Conservation (phyloP, 2,113 vertebrate genomes). For the Microcebus ravelobensis region DNA sequence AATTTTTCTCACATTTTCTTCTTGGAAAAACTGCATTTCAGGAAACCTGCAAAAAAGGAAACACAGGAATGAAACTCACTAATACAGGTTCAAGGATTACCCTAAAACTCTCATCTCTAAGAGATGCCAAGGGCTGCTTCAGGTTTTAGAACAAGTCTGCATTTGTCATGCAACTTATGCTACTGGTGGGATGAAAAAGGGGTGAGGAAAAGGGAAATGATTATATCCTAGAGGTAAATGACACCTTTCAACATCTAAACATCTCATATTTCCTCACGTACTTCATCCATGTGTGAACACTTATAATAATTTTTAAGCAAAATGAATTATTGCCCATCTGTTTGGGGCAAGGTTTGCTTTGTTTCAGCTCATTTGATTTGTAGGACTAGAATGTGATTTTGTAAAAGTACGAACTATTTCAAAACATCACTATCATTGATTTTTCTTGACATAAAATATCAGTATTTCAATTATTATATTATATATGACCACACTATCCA, state of each 20-base stretch:
- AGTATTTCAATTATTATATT: constrained; percentile 10
- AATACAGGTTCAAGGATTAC: constrained; percentile 46
- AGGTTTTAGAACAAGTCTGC: constrained; percentile 10
- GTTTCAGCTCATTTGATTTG: not conserved
- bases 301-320: not conserved
- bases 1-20: constrained; percentile 96
- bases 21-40: constrained; percentile 98
- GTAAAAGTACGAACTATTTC: not conserved
- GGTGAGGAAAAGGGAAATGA: not conserved
- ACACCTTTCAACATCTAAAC: not conserved
- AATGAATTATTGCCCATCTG: not conserved
- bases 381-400: not conserved
- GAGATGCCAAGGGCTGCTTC: not conserved
- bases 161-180: not conserved
- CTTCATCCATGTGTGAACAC: not conserved
- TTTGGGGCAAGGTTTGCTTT: not conserved
- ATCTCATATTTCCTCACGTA: not conserved
- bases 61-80: constrained; percentile 66
- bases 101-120: constrained; percentile 37
- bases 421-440: constrained; percentile 29
- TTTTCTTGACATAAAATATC: constrained; percentile 7
- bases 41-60: constrained; percentile 91
- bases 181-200: not conserved
- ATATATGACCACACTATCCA: not conserved
- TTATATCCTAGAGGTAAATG: not conserved